Base-by-base conservation (phyloP, 2,113 vertebrate genomes). In the Campylorhamphus procurvoides region DNA sequence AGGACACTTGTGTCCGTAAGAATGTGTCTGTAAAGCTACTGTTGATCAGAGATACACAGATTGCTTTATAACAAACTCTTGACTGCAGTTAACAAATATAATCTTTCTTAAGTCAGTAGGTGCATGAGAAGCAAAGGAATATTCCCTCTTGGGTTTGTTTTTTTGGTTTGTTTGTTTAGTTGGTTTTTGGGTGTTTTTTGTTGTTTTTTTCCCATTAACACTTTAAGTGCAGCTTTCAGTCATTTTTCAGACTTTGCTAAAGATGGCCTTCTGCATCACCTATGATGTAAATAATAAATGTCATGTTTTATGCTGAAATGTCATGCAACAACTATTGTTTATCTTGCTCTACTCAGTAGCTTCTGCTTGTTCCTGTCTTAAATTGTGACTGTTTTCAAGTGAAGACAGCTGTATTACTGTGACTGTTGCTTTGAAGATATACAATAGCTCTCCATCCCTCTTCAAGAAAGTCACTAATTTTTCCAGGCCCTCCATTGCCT, bases 31-130 rank as follows among this genome's bases (percentile, higher is more conserved):
- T 52, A 64, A 86, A 15, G 56, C 60, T 58, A 14, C 18, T 60
- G 25, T 25, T 68, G 24, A 33, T 64, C 4, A 7, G 46, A 66
- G 39, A 18, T 64, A 12, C 0, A 0, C 19, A 35, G 20, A 16
- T 77, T 55, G 31, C 55, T 91, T 64, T 64, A 5, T 76, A 76
- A 33, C 27, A 64, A 91, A 59, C 10, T 47, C 46, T 72, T 1
- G 0, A 22, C 53, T 80, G 39, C n/a, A 53, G 19, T 47, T 80
- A 86, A 60, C 10, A n/a, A 35, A 64, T 27, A 18, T 35, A 1
- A 68, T 73, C 17, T 68, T 93, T 85, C 31, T 86, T 33, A 39
- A 76, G 35, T 59, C 15, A 47, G 18, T 25, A 42, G 50, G 20
- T 16, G 1, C 47, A 40, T 25, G 28, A 69, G 56, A 62, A 89